These are phyloP conservation scores for Scolopax bukidnonensis DNA, from an alignment of 2,797 vertebrate genomes.

Conservation along the genomic window DNA sequence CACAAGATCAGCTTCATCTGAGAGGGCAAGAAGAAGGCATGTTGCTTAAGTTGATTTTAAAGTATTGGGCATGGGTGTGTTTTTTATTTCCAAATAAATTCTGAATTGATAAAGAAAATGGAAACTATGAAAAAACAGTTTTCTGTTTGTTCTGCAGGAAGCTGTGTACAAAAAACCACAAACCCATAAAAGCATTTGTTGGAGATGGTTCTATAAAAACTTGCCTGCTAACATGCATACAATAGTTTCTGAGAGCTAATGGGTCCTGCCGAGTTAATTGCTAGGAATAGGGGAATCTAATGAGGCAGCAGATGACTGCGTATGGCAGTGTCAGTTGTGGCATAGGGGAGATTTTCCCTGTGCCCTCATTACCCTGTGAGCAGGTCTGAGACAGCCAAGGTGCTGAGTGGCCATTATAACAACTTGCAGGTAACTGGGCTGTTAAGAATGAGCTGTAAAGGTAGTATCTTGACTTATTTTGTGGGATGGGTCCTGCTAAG, in stretches of 20 bases:
- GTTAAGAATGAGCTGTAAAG: background rate
- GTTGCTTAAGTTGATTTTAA: background rate
- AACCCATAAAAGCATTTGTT: background rate
- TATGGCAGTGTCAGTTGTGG: background rate
- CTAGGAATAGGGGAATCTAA: background rate
- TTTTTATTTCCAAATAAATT: background rate
- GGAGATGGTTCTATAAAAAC: background rate
- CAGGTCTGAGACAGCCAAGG: background rate
- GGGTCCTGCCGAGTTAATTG: background rate
- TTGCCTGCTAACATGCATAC: background rate
- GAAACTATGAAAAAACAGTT: background rate
- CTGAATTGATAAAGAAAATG: background rate
- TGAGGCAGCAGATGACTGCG: background rate
- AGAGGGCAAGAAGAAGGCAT: background rate
- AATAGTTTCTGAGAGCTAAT: background rate
- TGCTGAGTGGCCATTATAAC: background rate
- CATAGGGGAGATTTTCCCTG: background rate
- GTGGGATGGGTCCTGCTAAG: background rate
- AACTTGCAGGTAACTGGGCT: background rate
- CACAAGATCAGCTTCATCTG: fast-evolving
- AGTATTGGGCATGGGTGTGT: background rate
- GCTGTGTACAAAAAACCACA: background rate
- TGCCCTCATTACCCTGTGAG: background rate
- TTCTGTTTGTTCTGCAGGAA: background rate
- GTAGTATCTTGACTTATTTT: background rate